Conservation (phyloP, 1,140 invertebrate species). For the Euborellia annulipes region DNA sequence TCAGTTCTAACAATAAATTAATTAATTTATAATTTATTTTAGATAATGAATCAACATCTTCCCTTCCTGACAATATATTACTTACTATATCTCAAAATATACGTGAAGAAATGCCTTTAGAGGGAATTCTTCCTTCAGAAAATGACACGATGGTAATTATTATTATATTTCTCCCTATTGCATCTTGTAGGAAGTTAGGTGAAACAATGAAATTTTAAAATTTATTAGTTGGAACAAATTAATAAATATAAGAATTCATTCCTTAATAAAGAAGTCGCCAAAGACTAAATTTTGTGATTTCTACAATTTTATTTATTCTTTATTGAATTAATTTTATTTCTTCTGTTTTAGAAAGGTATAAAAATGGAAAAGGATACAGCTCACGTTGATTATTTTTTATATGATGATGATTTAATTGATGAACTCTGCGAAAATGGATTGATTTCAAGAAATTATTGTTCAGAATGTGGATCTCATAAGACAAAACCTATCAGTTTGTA, state of each 20-base stretch:
- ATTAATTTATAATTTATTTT: constrained; percentile 6
- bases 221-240: constrained; percentile 18
- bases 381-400: constrained; percentile 55
- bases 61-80: constrained; percentile 15
- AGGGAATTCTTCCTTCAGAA: constrained; percentile 39
- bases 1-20: constrained; percentile 19
- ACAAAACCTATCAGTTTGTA: constrained; percentile 35
- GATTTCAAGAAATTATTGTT: constrained; percentile 43
- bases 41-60: too few species aligned
- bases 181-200: too few species aligned
- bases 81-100: constrained; percentile 35
- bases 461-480: constrained; percentile 43
- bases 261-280: constrained; percentile 7
- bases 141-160: constrained; percentile 31
- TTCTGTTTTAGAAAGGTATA: constrained; percentile 28
- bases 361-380: constrained; percentile 41
- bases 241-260: constrained; percentile 29
- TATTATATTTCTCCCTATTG: too few species aligned
- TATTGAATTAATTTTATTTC: constrained; percentile 7
- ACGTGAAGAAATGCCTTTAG: constrained; percentile 34
- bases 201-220: too few species aligned
- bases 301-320: not conserved
- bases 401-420: constrained; percentile 46
- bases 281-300: constrained; percentile 1
- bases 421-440: constrained; percentile 39